Evolutionary conservation across 1,140 invertebrate species (phyloP).

Genomic region (Augochlora pura): DNA sequence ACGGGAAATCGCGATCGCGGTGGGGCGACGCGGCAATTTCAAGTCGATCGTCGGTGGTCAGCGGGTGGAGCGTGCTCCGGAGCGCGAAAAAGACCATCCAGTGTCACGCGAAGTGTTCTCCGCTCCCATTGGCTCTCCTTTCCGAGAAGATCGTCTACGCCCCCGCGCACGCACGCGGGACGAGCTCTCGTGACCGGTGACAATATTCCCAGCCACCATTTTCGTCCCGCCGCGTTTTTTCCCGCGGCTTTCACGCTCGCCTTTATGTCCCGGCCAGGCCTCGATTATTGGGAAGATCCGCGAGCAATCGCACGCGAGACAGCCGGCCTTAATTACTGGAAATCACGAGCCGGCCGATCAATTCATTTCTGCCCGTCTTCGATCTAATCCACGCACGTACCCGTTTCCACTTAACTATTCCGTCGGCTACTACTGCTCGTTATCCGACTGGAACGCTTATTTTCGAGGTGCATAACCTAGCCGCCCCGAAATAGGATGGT

Average conservation of each 20-base stretch:
- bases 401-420: too few species aligned
- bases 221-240: too few species aligned
- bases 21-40: background rate
- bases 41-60: background rate
- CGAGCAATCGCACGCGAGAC: slow-evolving; percentile 38
- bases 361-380: too few species aligned
- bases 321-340: slow-evolving; percentile 16
- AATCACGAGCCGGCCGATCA: background rate
- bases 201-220: slow-evolving; percentile 43
- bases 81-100: slow-evolving; percentile 63
- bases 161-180: slow-evolving; percentile 60
- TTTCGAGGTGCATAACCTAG: too few species aligned
- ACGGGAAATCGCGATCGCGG: too few species aligned
- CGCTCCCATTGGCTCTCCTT: slow-evolving; percentile 60
- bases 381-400: too few species aligned
- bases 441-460: too few species aligned
- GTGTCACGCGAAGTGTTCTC: slow-evolving; percentile 61
- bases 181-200: slow-evolving; percentile 62
- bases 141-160: slow-evolving; percentile 60
- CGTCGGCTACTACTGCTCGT: too few species aligned
- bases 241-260: slow-evolving; percentile 8
- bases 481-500: too few species aligned
- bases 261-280: slow-evolving; percentile 31
- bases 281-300: slow-evolving; percentile 17
- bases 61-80: slow-evolving; percentile 58